A percentile compares a stretch with the other conserved stretches of the same genome.
Conservation (phyloP, 2,797 vertebrate species). For the Alca torda region DNA sequence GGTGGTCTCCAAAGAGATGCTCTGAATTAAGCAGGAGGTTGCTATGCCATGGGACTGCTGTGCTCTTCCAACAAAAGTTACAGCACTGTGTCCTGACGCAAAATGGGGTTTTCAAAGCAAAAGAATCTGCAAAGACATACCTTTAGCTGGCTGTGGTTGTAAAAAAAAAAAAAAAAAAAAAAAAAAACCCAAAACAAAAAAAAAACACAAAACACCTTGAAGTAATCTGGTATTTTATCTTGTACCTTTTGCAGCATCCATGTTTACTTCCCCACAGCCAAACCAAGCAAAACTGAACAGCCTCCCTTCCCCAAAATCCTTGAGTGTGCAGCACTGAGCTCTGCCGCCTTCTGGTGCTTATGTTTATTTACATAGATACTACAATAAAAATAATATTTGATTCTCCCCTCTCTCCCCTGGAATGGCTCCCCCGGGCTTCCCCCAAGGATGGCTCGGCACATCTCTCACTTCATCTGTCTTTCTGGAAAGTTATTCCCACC, state of each 20-base stretch:
- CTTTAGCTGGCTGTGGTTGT: neutral
- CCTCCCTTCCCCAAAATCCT: neutral
- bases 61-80: neutral
- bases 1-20: neutral
- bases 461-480: neutral
- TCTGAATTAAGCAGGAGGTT: neutral
- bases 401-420: neutral
- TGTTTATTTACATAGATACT: neutral
- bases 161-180: neutral
- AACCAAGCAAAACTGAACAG: neutral
- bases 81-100: neutral
- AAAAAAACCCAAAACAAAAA: too few relatives aligned
- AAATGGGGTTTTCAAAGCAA: neutral
- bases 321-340: neutral
- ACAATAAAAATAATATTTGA: neutral
- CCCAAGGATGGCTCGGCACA: neutral
- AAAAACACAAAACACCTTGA: neutral
- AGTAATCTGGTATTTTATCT: neutral
- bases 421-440: neutral
- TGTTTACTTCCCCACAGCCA: neutral
- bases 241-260: neutral
- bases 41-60: neutral
- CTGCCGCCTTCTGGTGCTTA: neutral
- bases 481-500: neutral
- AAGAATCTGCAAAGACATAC: neutral